Evolutionary conservation across 2,888 invertebrate genomes (phyloP), one percentile per base, ranked within the genome.

Genomic region (Strigamia crassipes): DNA sequence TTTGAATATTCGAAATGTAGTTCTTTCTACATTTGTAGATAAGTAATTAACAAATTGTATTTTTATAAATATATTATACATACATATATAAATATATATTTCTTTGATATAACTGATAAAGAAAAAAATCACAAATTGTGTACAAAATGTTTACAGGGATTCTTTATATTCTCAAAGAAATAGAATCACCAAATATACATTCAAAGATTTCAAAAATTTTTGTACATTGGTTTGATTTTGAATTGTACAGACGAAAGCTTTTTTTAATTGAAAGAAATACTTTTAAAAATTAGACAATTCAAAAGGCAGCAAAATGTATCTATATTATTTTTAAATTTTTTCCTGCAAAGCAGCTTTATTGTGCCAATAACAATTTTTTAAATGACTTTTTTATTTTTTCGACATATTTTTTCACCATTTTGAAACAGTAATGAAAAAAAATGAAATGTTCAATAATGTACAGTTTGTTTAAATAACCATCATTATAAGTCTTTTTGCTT

Each of bases 141-240:
- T 51, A 51, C 51, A 51, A 51, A 51, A 51, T 38, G 38, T 38
- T 38, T 38, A 38, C 38, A 38, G 38, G 38, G 51, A 51, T 51
- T 51, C 51, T 51, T 51, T 51, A 51, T 51, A 51, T 51, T 51
- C 51, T 51, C n/a, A 18, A 51, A 51, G 51, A 51, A 51, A 18
- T 51, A 18, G 51, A 51, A 51, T 51, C 51, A 51, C 51, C 18
- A 51, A 51, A 51, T 51, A 51, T 51, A 51, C 51, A 51, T 51
- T 51, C 51, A 51, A 51, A 51, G 18, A 18, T 51, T 51, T 18
- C 51, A 51, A 51, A 15, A 51, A 51, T 51, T 51, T 51, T 51
- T 51, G 51, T 51, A 51, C 51, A 51, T 51, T 51, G 51, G 51
- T 51, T 51, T 51, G 51, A 51, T 51, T 51, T 51, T 51, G 51